These are phyloP conservation scores for Pygoscelis antarcticus DNA, from an alignment of 2,113 vertebrate genomes.

Conservation along the genomic window DNA sequence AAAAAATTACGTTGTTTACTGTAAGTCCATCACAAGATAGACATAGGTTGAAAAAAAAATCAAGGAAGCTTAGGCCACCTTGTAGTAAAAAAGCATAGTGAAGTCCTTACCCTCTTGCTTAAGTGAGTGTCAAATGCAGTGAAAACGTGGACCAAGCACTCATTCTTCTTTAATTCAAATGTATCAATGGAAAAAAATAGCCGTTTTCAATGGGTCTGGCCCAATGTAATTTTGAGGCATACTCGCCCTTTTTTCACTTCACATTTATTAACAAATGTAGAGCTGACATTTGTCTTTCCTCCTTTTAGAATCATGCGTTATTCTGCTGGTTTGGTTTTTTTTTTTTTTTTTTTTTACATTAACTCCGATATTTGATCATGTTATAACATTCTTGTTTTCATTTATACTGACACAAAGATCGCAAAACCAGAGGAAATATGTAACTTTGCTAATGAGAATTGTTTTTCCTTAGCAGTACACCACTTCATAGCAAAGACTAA, in stretches of 20 bases:
- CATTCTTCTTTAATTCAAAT: neutral
- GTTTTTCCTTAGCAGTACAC: neutral
- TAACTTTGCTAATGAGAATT: neutral
- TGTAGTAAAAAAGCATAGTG: neutral
- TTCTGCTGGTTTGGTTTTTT: neutral
- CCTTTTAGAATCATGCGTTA: neutral
- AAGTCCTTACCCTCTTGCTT: neutral
- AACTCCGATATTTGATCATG: neutral
- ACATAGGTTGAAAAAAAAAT: rapidly evolving
- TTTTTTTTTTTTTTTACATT: neutral
- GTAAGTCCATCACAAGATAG: neutral
- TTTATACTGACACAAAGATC: neutral
- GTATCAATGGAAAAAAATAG: rapidly evolving
- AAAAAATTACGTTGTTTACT: neutral
- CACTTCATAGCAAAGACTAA: neutral
- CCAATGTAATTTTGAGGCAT: neutral
- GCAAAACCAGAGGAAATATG: neutral
- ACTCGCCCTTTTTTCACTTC: neutral
- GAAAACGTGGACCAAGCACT: neutral
- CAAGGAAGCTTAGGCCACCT: neutral
- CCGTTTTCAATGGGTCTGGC: neutral
- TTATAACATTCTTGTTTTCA: neutral
- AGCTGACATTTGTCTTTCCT: neutral
- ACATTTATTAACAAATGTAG: neutral
- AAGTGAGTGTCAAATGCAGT: neutral